Percentiles rank a stretch among this genome's conserved stretches.
Evolutionary conservation across 2,113 vertebrate species (phyloP).

Genomic region (Melanocharis versteri): DNA sequence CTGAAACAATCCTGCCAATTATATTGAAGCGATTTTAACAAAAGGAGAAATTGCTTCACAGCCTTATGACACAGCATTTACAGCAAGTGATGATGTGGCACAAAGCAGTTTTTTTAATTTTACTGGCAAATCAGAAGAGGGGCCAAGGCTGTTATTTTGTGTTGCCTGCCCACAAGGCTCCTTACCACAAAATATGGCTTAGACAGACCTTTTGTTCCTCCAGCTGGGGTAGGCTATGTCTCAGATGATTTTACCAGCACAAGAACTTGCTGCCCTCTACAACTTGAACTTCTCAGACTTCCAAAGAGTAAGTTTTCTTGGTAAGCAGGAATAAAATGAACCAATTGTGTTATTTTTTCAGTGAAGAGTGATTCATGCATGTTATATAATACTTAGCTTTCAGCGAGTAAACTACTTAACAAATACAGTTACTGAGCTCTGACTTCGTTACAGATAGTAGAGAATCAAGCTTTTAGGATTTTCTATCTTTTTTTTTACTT

Average conservation of each 20-base stretch:
- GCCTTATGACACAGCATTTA: background rate
- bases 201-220: slow-evolving; percentile 14
- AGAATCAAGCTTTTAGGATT: background rate
- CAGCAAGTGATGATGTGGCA: slow-evolving; percentile 52
- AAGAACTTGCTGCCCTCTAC: slow-evolving; percentile 1
- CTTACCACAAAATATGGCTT: slow-evolving; percentile 54
- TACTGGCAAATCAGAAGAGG: slow-evolving; percentile 17
- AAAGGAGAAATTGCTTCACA: background rate
- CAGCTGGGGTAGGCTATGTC: slow-evolving; percentile 14
- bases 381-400: background rate
- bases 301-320: slow-evolving; percentile 10
- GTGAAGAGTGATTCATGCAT: background rate
- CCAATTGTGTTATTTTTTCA: background rate
- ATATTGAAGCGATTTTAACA: background rate
- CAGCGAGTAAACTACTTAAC: background rate
- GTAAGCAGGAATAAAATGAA: background rate
- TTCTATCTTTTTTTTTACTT: background rate
- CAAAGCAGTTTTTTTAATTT: background rate
- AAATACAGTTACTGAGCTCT: background rate
- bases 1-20: background rate
- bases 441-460: background rate
- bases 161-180: slow-evolving; percentile 43
- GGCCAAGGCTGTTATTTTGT: slow-evolving; percentile 31
- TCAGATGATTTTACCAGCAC: slow-evolving; percentile 36
- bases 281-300: slow-evolving; percentile 3